These are phyloP conservation scores for Pedionomus torquatus DNA, from an alignment of 2,113 vertebrate species.

Conservation along the genomic window DNA sequence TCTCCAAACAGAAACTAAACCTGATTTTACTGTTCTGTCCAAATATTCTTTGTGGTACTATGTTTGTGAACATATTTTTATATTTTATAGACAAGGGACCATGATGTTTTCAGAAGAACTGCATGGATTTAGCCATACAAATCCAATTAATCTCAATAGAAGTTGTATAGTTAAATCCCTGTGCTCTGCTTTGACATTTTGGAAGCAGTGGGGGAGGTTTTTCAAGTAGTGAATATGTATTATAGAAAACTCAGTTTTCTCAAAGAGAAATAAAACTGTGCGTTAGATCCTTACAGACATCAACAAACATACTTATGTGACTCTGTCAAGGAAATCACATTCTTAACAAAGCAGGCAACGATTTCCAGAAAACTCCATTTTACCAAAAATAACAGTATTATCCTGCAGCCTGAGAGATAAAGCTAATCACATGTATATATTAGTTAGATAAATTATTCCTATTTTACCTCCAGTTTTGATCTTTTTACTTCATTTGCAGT, in stretches of 20 bases:
- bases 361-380: not conserved
- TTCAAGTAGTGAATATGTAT: conserved; percentile 2
- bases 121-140: conserved; percentile 59
- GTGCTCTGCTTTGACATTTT: conserved; percentile 47
- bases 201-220: conserved; percentile 58
- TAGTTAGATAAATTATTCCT: conserved; percentile 28
- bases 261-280: conserved; percentile 5
- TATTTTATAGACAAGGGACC: not conserved
- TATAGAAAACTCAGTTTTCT: conserved; percentile 25
- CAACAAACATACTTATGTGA: conserved; percentile 1
- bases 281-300: not conserved
- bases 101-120: conserved; percentile 35
- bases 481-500: not conserved
- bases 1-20: conserved; percentile 39
- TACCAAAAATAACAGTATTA: conserved; percentile 12
- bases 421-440: not conserved
- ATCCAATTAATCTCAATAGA: conserved; percentile 65
- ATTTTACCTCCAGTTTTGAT: conserved; percentile 26
- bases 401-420: conserved; percentile 29
- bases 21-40: not conserved
- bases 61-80: not conserved
- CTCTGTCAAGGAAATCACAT: not conserved
- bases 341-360: not conserved
- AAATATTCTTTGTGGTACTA: not conserved
- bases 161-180: conserved; percentile 57